Conservation (phyloP, 2,113 vertebrate species). For the Sebastes schlegelii region DNA sequence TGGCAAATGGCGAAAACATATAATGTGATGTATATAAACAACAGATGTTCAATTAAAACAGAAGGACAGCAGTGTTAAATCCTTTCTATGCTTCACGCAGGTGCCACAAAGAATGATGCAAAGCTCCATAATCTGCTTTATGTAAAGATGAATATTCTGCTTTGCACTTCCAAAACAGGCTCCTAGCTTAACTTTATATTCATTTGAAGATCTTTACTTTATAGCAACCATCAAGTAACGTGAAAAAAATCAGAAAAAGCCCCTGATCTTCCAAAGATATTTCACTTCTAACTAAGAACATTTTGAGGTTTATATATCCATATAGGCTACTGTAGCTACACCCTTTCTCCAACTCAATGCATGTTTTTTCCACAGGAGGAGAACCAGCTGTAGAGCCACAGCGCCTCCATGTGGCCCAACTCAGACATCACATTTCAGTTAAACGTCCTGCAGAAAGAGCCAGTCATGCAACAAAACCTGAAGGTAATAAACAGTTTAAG, state of each 20-base stretch:
- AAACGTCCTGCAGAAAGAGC: background rate
- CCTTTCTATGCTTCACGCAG: too few relatives aligned
- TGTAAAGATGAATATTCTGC: background rate
- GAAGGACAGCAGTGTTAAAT: too few relatives aligned
- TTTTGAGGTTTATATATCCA: too few relatives aligned
- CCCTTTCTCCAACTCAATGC: too few relatives aligned
- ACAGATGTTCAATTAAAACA: too few relatives aligned
- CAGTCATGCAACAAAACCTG: constrained; percentile 8
- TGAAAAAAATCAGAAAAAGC: too few relatives aligned
- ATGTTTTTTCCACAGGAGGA: background rate
- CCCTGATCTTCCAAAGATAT: too few relatives aligned
- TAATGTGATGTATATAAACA: too few relatives aligned
- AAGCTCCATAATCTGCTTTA: background rate
- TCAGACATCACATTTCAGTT: constrained; percentile 1
- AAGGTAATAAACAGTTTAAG: background rate
- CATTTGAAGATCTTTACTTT: background rate
- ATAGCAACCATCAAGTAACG: background rate
- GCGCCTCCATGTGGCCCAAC: constrained; percentile 51
- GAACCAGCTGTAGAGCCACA: constrained; percentile 35
- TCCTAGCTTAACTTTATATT: background rate
- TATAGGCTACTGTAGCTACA: background rate
- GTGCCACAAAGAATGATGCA: background rate
- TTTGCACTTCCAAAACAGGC: too few relatives aligned
- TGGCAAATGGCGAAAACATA: too few relatives aligned
- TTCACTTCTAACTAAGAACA: too few relatives aligned